Conservation (phyloP, 2,888 invertebrate genomes). For the Clepsis dumicolana region DNA sequence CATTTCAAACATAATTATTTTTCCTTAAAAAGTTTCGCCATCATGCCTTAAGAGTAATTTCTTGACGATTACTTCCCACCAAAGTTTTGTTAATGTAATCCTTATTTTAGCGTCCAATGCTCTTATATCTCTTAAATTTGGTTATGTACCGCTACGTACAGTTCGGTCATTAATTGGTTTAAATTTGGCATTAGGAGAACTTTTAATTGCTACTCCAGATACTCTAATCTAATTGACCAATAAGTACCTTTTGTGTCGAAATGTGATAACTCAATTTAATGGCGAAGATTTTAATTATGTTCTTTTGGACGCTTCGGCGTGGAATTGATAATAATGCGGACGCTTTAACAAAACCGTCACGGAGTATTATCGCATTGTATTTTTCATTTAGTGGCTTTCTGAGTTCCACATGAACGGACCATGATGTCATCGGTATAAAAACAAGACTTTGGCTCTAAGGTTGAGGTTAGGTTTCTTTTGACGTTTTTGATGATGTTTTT, state of each 20-base stretch:
- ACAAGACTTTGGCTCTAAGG: constrained; percentile 48
- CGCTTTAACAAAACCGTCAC: constrained; percentile 63
- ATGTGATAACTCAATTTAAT: constrained; percentile 58
- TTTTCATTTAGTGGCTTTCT: constrained; percentile 55
- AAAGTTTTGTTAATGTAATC: background rate
- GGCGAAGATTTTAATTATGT: constrained; percentile 31
- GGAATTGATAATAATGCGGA: constrained; percentile 70
- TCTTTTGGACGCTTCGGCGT: constrained; percentile 54
- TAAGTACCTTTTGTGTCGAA: constrained; percentile 50
- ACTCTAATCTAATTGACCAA: constrained; percentile 52
- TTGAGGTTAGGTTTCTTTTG: constrained; percentile 40
- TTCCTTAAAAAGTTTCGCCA: constrained; percentile 9
- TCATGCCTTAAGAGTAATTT: background rate
- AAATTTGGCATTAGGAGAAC: constrained; percentile 8
- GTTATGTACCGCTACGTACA: constrained; percentile 13
- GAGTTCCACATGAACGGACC: constrained; percentile 53
- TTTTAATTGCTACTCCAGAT: constrained; percentile 41
- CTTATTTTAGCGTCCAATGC: constrained; percentile 9
- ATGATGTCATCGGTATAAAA: constrained; percentile 54
- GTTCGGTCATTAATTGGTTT: constrained; percentile 7
- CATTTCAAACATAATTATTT: constrained; percentile 4
- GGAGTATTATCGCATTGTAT: constrained; percentile 57
- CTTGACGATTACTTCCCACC: background rate
- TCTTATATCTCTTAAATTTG: background rate
- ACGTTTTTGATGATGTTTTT: constrained; percentile 17